phyloP scores from a whole-genome alignment of 2,797 vertebrate species.

The Botia almorhae region DNA sequence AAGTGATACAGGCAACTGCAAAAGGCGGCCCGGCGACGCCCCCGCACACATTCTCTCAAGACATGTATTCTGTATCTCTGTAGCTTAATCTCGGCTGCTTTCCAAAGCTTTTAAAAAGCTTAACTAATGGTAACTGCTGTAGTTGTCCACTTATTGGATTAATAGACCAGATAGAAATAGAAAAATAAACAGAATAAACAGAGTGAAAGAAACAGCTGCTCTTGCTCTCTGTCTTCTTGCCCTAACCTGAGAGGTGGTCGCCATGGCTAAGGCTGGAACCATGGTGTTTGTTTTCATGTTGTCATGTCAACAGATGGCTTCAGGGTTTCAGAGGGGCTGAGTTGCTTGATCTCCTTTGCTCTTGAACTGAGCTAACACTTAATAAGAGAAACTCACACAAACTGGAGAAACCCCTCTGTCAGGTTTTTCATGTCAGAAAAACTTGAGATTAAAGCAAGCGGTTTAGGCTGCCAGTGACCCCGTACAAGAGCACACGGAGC shows the following conservation, averaged over 20 bases:
- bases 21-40: background rate
- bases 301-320: conserved; percentile 63
- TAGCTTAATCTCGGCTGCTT: too few relatives aligned
- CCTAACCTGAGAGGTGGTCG: conserved; percentile 46
- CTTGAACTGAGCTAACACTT: conserved; percentile 20
- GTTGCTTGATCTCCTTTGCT: conserved; percentile 42
- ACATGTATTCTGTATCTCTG: too few relatives aligned
- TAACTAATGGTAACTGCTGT: background rate
- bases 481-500: background rate
- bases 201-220: background rate
- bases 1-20: background rate
- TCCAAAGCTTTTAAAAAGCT: background rate
- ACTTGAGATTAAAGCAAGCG: conserved; percentile 32
- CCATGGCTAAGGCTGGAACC: conserved; percentile 30
- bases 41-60: too few relatives aligned
- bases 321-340: conserved; percentile 52
- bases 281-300: conserved; percentile 64
- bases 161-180: background rate
- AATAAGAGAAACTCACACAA: conserved; percentile 1
- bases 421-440: conserved; percentile 65
- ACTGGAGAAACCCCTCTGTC: conserved; percentile 43
- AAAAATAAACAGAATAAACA: background rate
- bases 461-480: conserved; percentile 25
- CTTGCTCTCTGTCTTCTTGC: background rate
- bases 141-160: background rate